Base-by-base conservation (phyloP, 2,888 invertebrate genomes). In the Odontothrips loti region DNA sequence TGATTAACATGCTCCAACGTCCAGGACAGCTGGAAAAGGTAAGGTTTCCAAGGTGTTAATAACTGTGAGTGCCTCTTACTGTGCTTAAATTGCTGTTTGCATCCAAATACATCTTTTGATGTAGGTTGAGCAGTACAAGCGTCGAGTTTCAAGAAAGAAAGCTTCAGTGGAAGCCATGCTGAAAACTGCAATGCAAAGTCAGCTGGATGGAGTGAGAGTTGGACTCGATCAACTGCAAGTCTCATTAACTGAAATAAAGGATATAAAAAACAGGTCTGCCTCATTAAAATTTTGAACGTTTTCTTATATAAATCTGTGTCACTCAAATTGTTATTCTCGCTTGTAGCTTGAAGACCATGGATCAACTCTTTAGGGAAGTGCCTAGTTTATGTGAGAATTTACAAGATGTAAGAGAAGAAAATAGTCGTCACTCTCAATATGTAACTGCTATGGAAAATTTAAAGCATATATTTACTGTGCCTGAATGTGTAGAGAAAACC, bases 181-280 rank as follows among this genome's bases (percentile, higher is more conserved):
- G 34, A 98, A 99, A 88, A 97, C 98, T n/a, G 98, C 98, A 0
- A 96, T 99, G 90, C 98, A 99, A 87, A 96, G 97, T 83, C 98
- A 99, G 88, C 89, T 99, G 81, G 99, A 99, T 88, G 98, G 98
- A 0, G 98, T 99, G 0, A 92, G 95, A 84, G 95, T 96, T 17
- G 99, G 99, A 0, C 91, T 99, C 27, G 94, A 94, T 85, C 96
- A 98, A 86, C 88, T 99, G 79, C 93, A 95, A 85, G 92, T 93
- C 82, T 96, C 97, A 80, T 89, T 96, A 80, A 92, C 93, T 85
- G 96, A 97, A 88, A 94, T 98, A 2, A 87, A 89, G 82, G 89
- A 90, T 20, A 90, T 93, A 68, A 91, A 91, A 85, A 27, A 27
- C 12, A 75, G 79, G 79, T 43, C 12, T 34, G 47, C n/a, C 27